Evolutionary conservation across 2,797 vertebrate species (phyloP).

Genomic region (Telmatherina bonti): DNA sequence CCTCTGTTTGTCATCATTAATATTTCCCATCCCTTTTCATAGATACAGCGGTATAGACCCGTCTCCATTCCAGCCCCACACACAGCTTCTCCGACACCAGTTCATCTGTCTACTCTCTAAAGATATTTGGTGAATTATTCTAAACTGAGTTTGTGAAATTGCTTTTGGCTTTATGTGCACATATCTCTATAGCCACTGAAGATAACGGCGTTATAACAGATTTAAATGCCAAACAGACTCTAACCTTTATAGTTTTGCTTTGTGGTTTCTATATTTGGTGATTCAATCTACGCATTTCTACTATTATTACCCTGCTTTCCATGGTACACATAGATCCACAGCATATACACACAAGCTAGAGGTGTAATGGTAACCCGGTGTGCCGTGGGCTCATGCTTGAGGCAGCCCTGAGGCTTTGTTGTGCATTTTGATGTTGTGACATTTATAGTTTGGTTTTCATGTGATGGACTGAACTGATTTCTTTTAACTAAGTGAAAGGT

Average conservation of each 20-base stretch:
- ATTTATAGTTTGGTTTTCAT: too few relatives aligned
- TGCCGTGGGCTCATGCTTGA: not conserved
- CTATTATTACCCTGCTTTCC: not conserved
- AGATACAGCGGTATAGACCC: not conserved
- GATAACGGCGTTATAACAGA: not conserved
- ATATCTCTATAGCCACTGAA: not conserved
- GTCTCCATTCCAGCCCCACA: not conserved
- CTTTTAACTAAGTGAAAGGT: not conserved
- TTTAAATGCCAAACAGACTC: not conserved
- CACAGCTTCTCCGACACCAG: not conserved
- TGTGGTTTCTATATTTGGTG: not conserved
- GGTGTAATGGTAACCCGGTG: not conserved
- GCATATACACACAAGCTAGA: not conserved
- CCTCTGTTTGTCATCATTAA: not conserved
- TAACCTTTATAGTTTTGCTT: not conserved
- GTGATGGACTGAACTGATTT: not conserved
- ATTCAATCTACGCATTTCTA: not conserved
- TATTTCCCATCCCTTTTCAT: not conserved
- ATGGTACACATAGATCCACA: not conserved
- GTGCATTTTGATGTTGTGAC: not conserved
- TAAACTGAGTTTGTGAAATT: not conserved
- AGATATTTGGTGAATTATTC: not conserved
- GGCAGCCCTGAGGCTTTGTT: constrained; percentile 16
- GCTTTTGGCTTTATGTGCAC: not conserved
- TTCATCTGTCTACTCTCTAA: not conserved